phyloP scores from a whole-genome alignment of 2,113 vertebrate genomes.

The Columba livia region DNA sequence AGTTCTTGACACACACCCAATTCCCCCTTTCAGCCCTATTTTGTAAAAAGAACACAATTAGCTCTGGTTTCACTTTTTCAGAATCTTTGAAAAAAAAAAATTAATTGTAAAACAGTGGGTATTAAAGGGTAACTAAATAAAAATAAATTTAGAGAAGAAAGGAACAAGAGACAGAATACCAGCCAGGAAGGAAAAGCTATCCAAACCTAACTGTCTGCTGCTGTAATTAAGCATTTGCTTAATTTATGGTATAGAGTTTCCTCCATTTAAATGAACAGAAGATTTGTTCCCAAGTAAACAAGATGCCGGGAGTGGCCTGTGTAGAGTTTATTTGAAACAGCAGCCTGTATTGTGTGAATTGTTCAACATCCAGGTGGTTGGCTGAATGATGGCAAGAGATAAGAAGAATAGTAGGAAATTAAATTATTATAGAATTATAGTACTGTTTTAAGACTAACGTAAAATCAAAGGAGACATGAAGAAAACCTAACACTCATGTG shows the following conservation, averaged over 20 bases:
- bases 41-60: background rate
- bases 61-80: background rate
- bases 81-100: background rate
- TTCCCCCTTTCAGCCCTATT: background rate
- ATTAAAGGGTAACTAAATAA: background rate
- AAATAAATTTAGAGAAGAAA: background rate
- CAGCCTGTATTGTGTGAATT: background rate
- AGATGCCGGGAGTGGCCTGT: background rate
- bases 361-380: background rate
- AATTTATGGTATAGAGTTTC: background rate
- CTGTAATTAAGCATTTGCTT: background rate
- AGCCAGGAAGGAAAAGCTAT: background rate
- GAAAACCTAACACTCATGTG: background rate
- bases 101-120: background rate
- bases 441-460: background rate
- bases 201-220: background rate
- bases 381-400: background rate
- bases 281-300: background rate
- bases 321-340: background rate
- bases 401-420: background rate
- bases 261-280: background rate
- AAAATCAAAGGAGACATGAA: background rate
- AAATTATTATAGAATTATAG: background rate
- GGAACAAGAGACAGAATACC: background rate
- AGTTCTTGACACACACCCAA: background rate